Conservation (phyloP, 2,113 vertebrate genomes). For the Ovis aries region DNA sequence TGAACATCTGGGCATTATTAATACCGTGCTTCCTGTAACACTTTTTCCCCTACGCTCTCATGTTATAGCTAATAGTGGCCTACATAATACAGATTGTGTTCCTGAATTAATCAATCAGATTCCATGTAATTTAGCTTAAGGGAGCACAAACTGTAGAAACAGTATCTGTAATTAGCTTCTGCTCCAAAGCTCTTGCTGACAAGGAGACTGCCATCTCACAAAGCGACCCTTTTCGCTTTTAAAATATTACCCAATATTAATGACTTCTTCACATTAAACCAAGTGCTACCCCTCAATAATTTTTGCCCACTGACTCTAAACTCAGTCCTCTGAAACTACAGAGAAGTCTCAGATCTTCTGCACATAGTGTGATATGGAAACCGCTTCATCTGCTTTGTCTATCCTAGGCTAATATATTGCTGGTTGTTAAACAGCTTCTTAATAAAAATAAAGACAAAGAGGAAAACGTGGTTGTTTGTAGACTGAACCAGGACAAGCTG, state of each 20-base stretch:
- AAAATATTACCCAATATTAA: neutral
- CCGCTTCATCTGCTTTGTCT: neutral
- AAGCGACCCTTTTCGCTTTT: neutral
- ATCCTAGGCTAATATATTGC: neutral
- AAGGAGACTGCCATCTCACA: neutral
- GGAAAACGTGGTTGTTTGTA: neutral
- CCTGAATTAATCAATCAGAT: slow-evolving; percentile 32
- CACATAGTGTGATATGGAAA: neutral
- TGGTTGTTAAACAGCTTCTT: neutral
- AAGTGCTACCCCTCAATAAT: neutral
- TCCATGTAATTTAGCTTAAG: slow-evolving; percentile 29
- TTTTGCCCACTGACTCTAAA: neutral
- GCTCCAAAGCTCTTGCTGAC: neutral
- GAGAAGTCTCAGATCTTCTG: neutral
- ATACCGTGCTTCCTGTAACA: neutral
- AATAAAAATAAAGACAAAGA: neutral
- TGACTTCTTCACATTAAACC: neutral
- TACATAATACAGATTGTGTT: slow-evolving; percentile 2
- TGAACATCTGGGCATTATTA: neutral
- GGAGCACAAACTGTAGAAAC: neutral
- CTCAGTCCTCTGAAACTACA: neutral
- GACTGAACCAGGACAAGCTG: neutral
- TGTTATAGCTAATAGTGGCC: neutral
- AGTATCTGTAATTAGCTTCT: slow-evolving; percentile 21
- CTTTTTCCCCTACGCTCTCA: neutral